Evolutionary conservation across 2,888 invertebrate genomes (phyloP).

Genomic region (Idaea aversata): DNA sequence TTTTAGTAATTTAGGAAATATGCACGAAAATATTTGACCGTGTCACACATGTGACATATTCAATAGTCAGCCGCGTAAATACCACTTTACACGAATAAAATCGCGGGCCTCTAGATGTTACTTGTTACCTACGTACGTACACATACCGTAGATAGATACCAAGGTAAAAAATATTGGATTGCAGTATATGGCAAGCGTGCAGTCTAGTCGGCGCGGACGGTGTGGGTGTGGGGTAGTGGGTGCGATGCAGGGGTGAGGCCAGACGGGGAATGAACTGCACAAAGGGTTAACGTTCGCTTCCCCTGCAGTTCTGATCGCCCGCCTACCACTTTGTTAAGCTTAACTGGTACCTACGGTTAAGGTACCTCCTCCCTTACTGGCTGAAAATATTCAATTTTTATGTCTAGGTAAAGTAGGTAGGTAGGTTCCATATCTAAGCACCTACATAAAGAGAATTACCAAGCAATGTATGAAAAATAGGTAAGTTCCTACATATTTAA

Average conservation of each 20-base stretch:
- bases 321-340: slow-evolving; percentile 58
- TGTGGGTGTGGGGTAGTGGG: slow-evolving; percentile 44
- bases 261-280: slow-evolving; percentile 83
- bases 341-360: slow-evolving; percentile 35
- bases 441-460: neutral
- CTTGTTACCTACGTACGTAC: too few relatives aligned
- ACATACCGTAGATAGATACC: too few relatives aligned
- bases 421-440: too few relatives aligned
- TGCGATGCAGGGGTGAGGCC: slow-evolving; percentile 75
- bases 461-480: neutral
- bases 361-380: slow-evolving; percentile 5
- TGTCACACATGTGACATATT: too few relatives aligned
- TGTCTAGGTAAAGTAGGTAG: neutral
- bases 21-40: too few relatives aligned
- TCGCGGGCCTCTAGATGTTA: too few relatives aligned
- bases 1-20: too few relatives aligned
- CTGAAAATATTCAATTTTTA: slow-evolving; percentile 10
- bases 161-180: slow-evolving; percentile 56
- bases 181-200: slow-evolving; percentile 63
- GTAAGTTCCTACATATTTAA: too few relatives aligned
- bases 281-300: slow-evolving; percentile 80
- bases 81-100: too few relatives aligned
- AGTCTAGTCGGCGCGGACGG: slow-evolving; percentile 47
- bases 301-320: slow-evolving; percentile 74
- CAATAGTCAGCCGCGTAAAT: too few relatives aligned